Evolutionary conservation across 2,888 invertebrate genomes (phyloP).

Genomic region (Reticulitermes lucifugus): DNA sequence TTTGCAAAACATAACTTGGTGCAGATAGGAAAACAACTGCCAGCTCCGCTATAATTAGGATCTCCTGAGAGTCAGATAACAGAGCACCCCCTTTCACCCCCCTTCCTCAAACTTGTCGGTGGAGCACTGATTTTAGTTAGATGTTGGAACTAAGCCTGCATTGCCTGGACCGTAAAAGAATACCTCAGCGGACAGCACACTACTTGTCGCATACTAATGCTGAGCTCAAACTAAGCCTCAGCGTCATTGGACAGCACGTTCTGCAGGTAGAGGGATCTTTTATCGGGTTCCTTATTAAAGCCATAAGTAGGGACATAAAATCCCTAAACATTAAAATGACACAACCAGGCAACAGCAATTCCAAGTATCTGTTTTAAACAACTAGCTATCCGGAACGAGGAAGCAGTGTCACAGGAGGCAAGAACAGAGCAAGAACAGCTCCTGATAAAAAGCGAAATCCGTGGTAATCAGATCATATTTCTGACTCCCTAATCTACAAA

Average conservation of each 20-base stretch:
- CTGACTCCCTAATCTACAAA: too few species aligned
- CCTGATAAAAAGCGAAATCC: too few species aligned
- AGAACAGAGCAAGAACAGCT: too few species aligned
- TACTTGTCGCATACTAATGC: slow-evolving; percentile 6
- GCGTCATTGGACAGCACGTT: background rate
- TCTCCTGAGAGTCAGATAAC: background rate
- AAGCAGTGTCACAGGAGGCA: too few species aligned
- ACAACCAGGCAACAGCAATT: too few species aligned
- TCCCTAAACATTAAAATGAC: too few species aligned
- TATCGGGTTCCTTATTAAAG: background rate
- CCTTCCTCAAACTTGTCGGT: background rate
- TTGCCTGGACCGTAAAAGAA: background rate
- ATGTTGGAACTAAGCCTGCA: background rate
- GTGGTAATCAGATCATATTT: too few species aligned
- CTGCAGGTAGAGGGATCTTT: too few species aligned
- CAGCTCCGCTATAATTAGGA: slow-evolving; percentile 5
- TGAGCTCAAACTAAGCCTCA: background rate
- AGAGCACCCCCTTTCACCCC: background rate
- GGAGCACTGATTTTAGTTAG: background rate
- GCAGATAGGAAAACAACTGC: background rate
- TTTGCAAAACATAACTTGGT: background rate
- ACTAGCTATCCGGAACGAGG: too few species aligned
- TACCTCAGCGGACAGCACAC: background rate
- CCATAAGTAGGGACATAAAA: background rate
- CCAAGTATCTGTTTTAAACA: too few species aligned